Percentiles rank a stretch among this genome's conserved stretches.
Evolutionary conservation across 2,888 invertebrate species (phyloP).

Genomic region (Tortrix viridana): DNA sequence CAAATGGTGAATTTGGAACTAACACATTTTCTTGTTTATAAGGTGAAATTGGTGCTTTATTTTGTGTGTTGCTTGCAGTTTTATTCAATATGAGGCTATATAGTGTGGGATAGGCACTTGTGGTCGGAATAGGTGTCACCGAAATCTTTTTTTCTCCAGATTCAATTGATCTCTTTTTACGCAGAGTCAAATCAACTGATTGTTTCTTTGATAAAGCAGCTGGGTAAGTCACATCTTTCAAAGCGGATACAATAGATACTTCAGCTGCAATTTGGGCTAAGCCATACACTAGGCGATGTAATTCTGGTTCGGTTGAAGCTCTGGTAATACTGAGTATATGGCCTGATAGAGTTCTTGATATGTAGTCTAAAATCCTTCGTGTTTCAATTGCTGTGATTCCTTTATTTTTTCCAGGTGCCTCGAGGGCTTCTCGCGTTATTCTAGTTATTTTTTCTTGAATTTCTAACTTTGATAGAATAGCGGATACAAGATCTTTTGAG

Average conservation of each 20-base stretch:
- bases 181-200: slow-evolving; percentile 71
- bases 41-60: slow-evolving; percentile 32
- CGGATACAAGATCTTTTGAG: slow-evolving; percentile 74
- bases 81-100: slow-evolving; percentile 67
- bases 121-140: slow-evolving; percentile 44
- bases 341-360: slow-evolving; percentile 74
- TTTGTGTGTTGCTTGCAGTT: slow-evolving; percentile 39
- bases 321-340: slow-evolving; percentile 73
- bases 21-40: slow-evolving; percentile 34
- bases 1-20: slow-evolving; percentile 56
- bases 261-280: slow-evolving; percentile 79
- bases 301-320: slow-evolving; percentile 75
- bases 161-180: slow-evolving; percentile 65
- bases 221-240: slow-evolving; percentile 76
- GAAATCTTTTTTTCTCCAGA: slow-evolving; percentile 39
- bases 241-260: slow-evolving; percentile 74
- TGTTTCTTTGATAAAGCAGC: slow-evolving; percentile 74
- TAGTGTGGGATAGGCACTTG: slow-evolving; percentile 48
- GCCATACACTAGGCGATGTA: slow-evolving; percentile 76
- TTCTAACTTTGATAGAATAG: slow-evolving; percentile 74
- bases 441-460: slow-evolving; percentile 79
- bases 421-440: slow-evolving; percentile 74
- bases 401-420: slow-evolving; percentile 74
- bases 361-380: slow-evolving; percentile 75
- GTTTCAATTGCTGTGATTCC: slow-evolving; percentile 79